These are phyloP conservation scores for Danio kyathit DNA, from an alignment of 2,797 vertebrate species.

Conservation along the genomic window DNA sequence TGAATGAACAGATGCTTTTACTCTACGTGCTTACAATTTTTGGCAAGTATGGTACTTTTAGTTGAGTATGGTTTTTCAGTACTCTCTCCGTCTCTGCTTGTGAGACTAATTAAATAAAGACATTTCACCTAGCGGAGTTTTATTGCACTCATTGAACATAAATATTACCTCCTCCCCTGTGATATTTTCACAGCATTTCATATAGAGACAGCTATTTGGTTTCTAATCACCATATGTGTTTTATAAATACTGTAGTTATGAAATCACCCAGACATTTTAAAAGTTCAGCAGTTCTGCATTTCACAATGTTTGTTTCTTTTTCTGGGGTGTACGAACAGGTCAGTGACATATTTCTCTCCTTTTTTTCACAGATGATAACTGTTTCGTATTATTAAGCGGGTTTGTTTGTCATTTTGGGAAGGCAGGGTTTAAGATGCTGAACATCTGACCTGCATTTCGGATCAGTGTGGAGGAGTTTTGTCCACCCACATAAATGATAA, in stretches of 20 bases:
- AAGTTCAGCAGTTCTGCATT: slow-evolving; percentile 26
- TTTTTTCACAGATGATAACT: slow-evolving; percentile 32
- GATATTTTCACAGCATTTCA: slow-evolving; percentile 25
- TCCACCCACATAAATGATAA: slow-evolving; percentile 40
- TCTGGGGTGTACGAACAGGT: background rate
- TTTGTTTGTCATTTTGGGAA: slow-evolving; percentile 25
- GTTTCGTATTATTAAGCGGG: slow-evolving; percentile 30
- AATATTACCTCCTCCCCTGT: background rate
- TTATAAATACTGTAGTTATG: background rate
- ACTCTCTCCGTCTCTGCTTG: too few relatives aligned
- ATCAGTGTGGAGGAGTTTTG: slow-evolving; percentile 35
- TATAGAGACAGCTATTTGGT: background rate
- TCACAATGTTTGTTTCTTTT: slow-evolving; percentile 45
- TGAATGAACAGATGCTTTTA: too few relatives aligned
- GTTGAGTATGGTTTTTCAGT: too few relatives aligned
- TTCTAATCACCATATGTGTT: background rate
- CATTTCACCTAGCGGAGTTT: slow-evolving; percentile 20
- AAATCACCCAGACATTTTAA: slow-evolving; percentile 20
- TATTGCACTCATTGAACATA: slow-evolving; percentile 18
- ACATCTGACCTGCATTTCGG: slow-evolving; percentile 21
- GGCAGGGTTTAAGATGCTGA: background rate
- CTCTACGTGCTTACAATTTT: too few relatives aligned
- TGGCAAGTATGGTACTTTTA: too few relatives aligned
- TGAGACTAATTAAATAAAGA: background rate
- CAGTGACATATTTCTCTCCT: slow-evolving; percentile 24